Evolutionary conservation across 1,140 invertebrate species (phyloP).

Genomic region (Drosophila sproati): DNA sequence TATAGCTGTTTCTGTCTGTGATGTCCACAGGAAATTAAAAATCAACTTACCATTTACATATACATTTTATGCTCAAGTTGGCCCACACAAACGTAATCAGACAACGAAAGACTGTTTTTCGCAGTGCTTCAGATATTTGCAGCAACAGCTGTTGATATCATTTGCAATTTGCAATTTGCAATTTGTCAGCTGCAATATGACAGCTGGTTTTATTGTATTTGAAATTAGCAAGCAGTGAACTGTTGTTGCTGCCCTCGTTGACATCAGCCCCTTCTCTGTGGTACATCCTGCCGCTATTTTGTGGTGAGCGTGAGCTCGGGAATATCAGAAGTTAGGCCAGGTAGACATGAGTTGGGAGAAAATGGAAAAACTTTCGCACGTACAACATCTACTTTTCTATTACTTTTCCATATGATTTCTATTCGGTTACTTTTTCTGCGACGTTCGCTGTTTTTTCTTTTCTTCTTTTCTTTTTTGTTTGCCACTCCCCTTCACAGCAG

Average conservation of each 20-base stretch:
- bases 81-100: slow-evolving; percentile 37
- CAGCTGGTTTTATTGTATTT: slow-evolving; percentile 51
- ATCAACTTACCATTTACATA: slow-evolving; percentile 36
- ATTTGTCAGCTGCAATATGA: slow-evolving; percentile 39
- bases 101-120: neutral
- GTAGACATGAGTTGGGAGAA: slow-evolving; percentile 43
- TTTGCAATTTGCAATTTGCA: slow-evolving; percentile 38
- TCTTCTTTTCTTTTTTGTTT: slow-evolving; percentile 23
- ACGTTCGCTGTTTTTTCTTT: slow-evolving; percentile 35
- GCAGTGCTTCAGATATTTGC: neutral
- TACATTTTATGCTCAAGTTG: slow-evolving; percentile 1
- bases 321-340: slow-evolving; percentile 64
- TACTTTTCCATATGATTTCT: slow-evolving; percentile 62
- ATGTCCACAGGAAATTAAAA: slow-evolving; percentile 69
- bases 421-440: slow-evolving; percentile 36
- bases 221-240: slow-evolving; percentile 70
- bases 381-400: slow-evolving; percentile 78
- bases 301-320: slow-evolving; percentile 4
- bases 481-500: no score
- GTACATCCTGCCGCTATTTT: slow-evolving; percentile 25
- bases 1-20: slow-evolving; percentile 32
- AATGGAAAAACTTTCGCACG: slow-evolving; percentile 82
- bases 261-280: slow-evolving; percentile 16
- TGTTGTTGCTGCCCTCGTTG: slow-evolving; percentile 24
- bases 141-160: slow-evolving; percentile 58